A percentile compares a stretch with the other conserved stretches of the same genome.
Evolutionary conservation across 2,113 vertebrate species (phyloP).

Genomic region (Cardinalis cardinalis): DNA sequence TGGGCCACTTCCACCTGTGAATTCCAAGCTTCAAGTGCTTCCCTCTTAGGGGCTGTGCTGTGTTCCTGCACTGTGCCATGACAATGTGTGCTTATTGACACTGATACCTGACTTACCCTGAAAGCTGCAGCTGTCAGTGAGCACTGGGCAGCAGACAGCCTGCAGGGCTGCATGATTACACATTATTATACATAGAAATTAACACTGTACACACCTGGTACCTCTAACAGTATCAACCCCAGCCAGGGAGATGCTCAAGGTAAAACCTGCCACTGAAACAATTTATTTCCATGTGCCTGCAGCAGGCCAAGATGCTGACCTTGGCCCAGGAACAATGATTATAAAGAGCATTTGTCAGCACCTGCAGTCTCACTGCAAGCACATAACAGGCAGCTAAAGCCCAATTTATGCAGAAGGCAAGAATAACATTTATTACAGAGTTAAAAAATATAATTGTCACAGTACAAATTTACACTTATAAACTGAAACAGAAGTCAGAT

Average conservation of each 20-base stretch:
- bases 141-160: background rate
- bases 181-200: accelerated
- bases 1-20: background rate
- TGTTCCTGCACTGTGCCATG: background rate
- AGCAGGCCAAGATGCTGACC: background rate
- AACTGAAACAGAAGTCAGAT: background rate
- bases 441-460: background rate
- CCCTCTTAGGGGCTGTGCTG: accelerated
- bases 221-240: background rate
- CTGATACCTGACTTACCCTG: background rate
- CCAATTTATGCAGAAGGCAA: background rate
- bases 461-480: background rate
- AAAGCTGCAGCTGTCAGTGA: background rate
- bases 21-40: background rate
- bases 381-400: background rate
- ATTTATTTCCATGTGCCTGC: background rate
- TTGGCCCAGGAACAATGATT: background rate
- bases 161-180: background rate
- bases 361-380: background rate
- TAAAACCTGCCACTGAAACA: background rate
- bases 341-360: background rate
- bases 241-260: background rate
- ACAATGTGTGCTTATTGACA: background rate
- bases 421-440: background rate
- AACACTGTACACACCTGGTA: too few species aligned